Evolutionary conservation across 2,797 vertebrate genomes (phyloP).

Genomic region (Petrocephalus schoutedeni): DNA sequence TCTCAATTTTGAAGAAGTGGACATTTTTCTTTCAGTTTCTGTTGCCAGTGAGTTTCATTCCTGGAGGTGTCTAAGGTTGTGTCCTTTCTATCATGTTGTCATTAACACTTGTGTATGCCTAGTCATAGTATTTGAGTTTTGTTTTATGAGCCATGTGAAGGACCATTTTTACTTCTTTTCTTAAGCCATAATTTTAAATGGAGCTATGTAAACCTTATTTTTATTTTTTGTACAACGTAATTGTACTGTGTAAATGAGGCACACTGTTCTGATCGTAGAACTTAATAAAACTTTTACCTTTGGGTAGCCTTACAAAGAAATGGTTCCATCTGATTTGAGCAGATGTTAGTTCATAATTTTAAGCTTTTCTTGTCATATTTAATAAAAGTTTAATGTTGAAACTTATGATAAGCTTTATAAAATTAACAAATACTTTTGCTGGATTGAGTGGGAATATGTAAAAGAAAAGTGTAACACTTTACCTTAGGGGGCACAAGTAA

Average conservation of each 20-base stretch:
- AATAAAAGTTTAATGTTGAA: not conserved
- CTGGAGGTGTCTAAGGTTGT: not conserved
- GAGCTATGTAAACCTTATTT: not conserved
- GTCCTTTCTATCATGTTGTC: not conserved
- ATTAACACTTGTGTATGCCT: not conserved
- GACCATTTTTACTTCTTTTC: not conserved
- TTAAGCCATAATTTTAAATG: slow-evolving; percentile 11
- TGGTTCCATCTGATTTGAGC: slow-evolving; percentile 2
- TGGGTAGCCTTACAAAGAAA: not conserved
- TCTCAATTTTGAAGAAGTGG: not conserved
- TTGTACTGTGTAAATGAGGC: not conserved
- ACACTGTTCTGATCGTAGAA: not conserved
- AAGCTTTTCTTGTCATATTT: not conserved
- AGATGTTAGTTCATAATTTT: not conserved
- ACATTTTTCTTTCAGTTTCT: not conserved
- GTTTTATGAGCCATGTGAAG: not conserved
- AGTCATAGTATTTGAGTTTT: not conserved
- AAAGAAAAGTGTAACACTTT: not conserved
- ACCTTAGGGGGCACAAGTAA: not conserved
- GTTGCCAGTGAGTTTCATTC: slow-evolving; percentile 6
- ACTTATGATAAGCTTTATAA: not conserved
- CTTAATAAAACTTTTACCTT: slow-evolving; percentile 8
- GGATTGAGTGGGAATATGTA: not conserved
- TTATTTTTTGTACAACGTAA: slow-evolving; percentile 9
- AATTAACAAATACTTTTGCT: not conserved